Conservation (phyloP, 1,140 invertebrate genomes). For the Drosophila parabipectinata region DNA sequence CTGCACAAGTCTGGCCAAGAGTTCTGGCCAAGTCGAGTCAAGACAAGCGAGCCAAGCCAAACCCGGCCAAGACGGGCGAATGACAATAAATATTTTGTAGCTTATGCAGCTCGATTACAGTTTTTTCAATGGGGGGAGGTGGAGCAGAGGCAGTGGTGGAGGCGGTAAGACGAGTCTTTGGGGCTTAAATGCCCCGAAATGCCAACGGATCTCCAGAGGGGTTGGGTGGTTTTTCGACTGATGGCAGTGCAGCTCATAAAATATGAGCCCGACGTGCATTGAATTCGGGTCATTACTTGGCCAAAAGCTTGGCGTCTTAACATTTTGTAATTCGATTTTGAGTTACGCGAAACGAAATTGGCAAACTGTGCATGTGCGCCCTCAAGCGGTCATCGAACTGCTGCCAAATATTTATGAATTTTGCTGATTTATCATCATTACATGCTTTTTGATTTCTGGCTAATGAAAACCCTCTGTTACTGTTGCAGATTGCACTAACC, state of each 20-base stretch:
- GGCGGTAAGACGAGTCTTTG: slow-evolving; percentile 25
- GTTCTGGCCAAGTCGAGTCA: slow-evolving; percentile 43
- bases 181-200: slow-evolving; percentile 63
- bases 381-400: slow-evolving; percentile 62
- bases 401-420: not conserved
- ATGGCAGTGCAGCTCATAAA: slow-evolving; percentile 33
- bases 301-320: slow-evolving; percentile 32
- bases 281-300: slow-evolving; percentile 74
- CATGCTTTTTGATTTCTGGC: not conserved
- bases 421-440: not conserved
- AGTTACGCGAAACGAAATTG: slow-evolving; percentile 52
- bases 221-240: not conserved
- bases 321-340: slow-evolving; percentile 76
- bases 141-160: not conserved
- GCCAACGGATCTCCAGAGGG: slow-evolving; percentile 33
- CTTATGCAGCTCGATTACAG: slow-evolving; percentile 55
- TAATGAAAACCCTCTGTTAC: slow-evolving; percentile 13
- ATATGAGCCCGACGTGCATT: slow-evolving; percentile 72
- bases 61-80: slow-evolving; percentile 31
- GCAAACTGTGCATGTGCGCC: slow-evolving; percentile 50
- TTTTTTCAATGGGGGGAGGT: slow-evolving; percentile 4
- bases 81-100: slow-evolving; percentile 58
- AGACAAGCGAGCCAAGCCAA: slow-evolving; percentile 21
- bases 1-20: slow-evolving; percentile 36
- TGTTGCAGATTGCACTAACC: slow-evolving; percentile 37